Evolutionary conservation across 2,888 invertebrate species (phyloP).

Genomic region (Pimpla rufipes): DNA sequence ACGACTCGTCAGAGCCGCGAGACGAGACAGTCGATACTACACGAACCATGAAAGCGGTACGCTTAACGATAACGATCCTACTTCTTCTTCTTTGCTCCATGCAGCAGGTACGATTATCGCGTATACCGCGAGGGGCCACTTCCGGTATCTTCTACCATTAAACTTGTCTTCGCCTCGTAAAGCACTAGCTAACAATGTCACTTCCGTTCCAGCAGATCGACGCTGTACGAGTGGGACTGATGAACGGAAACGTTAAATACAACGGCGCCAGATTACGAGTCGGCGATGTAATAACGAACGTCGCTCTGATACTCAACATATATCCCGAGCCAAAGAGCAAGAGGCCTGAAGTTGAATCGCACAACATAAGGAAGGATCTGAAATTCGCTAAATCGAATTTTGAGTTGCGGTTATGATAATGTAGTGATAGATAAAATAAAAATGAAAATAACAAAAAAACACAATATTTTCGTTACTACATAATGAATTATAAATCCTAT

Average conservation of each 20-base stretch:
- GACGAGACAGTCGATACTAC: slow-evolving; percentile 37
- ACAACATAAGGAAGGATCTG: slow-evolving; percentile 4
- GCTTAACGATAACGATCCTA: slow-evolving; percentile 22
- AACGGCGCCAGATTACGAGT: slow-evolving; percentile 51
- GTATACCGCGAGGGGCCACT: not conserved
- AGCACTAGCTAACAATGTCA: slow-evolving; percentile 1
- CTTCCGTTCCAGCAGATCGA: slow-evolving; percentile 43
- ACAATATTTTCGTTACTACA: not conserved
- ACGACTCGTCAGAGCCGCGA: slow-evolving; percentile 4
- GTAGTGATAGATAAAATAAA: slow-evolving; percentile 19
- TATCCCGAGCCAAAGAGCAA: slow-evolving; percentile 18
- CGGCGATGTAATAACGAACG: slow-evolving; percentile 64
- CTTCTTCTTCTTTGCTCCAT: not conserved
- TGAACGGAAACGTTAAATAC: slow-evolving; percentile 65
- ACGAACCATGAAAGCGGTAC: slow-evolving; percentile 41
- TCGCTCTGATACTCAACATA: slow-evolving; percentile 60
- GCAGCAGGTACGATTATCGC: slow-evolving; percentile 19
- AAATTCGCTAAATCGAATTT: slow-evolving; percentile 29
- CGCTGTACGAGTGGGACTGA: slow-evolving; percentile 54
- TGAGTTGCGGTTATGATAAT: slow-evolving; percentile 11
- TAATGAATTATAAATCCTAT: not conserved
- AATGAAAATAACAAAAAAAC: not conserved
- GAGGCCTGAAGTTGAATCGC: not conserved
- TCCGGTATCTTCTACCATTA: not conserved
- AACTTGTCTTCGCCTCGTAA: not conserved